Conservation (phyloP, 2,797 vertebrate genomes). For the Rhinichthys osculus region DNA sequence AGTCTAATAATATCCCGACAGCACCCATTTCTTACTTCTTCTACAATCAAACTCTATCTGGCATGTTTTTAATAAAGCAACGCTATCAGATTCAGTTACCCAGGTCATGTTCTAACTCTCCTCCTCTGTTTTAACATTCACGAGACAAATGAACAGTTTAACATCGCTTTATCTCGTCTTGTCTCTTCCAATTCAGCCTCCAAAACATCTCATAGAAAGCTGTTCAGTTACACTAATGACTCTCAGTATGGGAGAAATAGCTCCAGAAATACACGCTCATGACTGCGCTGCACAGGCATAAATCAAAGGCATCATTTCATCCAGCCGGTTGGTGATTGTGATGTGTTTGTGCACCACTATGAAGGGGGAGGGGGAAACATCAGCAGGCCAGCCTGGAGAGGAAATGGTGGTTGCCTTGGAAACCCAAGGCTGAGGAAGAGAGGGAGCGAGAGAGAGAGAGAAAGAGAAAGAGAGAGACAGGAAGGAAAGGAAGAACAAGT, state of each 20-base stretch:
- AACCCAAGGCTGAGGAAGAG: constrained; percentile 76
- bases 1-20: constrained; percentile 12
- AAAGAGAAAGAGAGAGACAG: constrained; percentile 53
- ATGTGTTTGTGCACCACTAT: constrained; percentile 68
- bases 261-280: constrained; percentile 42
- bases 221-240: constrained; percentile 54
- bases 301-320: constrained; percentile 62
- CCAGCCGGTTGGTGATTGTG: constrained; percentile 61
- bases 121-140: constrained; percentile 42
- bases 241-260: constrained; percentile 44
- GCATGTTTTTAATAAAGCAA: constrained; percentile 50
- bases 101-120: constrained; percentile 31
- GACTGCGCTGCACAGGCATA: constrained; percentile 45
- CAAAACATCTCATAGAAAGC: constrained; percentile 47
- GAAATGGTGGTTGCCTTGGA: constrained; percentile 83
- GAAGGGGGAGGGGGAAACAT: constrained; percentile 76
- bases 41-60: constrained; percentile 27
- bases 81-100: constrained; percentile 1
- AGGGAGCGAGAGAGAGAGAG: constrained; percentile 62
- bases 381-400: constrained; percentile 76
- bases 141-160: constrained; percentile 49
- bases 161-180: constrained; percentile 35
- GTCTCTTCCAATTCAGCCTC: constrained; percentile 50
- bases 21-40: constrained; percentile 1
- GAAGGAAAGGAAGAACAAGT: constrained; percentile 47